Evolutionary conservation across 2,888 invertebrate species (phyloP).

Genomic region (Conus canariensis): DNA sequence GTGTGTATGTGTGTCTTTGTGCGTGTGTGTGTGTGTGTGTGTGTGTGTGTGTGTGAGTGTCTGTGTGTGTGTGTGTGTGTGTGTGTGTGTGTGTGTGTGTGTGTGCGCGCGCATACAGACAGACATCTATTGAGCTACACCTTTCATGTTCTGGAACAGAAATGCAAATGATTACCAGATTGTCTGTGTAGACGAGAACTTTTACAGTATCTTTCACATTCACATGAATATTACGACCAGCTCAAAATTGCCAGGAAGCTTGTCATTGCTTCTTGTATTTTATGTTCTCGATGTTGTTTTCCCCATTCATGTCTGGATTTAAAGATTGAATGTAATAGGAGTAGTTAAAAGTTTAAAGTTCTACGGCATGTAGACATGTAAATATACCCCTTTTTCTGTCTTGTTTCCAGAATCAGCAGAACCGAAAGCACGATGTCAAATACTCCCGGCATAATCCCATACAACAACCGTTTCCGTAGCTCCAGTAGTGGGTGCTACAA

Average conservation of each 20-base stretch:
- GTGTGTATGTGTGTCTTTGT: too few species aligned
- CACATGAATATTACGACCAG: too few species aligned
- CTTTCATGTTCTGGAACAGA: too few species aligned
- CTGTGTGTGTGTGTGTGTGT: too few species aligned
- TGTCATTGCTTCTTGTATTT: neutral
- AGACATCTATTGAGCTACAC: too few species aligned
- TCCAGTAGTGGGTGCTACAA: conserved; percentile 4
- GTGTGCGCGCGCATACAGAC: too few species aligned
- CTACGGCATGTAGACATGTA: too few species aligned
- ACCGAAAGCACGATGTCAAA: neutral
- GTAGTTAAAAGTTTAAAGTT: too few species aligned
- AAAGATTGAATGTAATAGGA: neutral
- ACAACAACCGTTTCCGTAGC: conserved; percentile 47
- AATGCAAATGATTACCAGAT: too few species aligned
- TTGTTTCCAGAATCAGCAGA: neutral
- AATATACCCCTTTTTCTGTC: neutral
- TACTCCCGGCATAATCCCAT: conserved; percentile 8
- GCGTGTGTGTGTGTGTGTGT: too few species aligned
- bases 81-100: too few species aligned
- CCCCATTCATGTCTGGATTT: neutral
- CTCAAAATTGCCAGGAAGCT: neutral
- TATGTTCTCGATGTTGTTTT: neutral
- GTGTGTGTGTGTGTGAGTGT: too few species aligned
- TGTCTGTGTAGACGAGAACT: neutral
- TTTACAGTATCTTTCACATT: neutral